Base-by-base conservation (phyloP, 2,888 invertebrate genomes). In the Lapara coniferarum region DNA sequence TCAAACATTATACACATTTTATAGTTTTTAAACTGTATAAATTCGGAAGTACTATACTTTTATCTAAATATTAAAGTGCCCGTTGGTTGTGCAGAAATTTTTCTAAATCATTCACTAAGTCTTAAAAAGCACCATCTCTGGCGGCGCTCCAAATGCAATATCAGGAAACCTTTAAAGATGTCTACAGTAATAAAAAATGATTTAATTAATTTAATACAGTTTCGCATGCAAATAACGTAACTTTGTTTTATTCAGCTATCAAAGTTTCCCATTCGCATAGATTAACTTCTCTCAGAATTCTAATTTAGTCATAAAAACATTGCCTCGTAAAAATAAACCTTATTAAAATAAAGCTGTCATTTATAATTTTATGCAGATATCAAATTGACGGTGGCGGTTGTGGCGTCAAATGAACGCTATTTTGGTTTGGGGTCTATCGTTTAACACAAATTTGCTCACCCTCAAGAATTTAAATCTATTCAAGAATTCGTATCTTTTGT, bases 361-460 rank as follows among this genome's bases (percentile, higher is more conserved):
- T 59, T 59, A 46, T 59, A 59, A 59, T 63, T 63, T 46, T 16
- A 46, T 63, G 59, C 16, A 46, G 16, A 16, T 19, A 63, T 63
- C 46, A 63, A 63, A 12, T 46, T 63, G 59, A 63, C 59, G 46
- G 57, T 63, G 59, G 10, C 16, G 46, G 19, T 63, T 63, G 19
- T 37, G 46, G 37, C 7, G 49, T 49, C 63, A 63, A 63, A 63
- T 63, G 63, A 63, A 49, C 63, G 46, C 13, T 46, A 49, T 63
- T 63, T 13, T 46, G 49, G 12, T 49, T 49, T 12, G 63, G 16
- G 49, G 12, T 19, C 19, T 19, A n/a, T 37, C 44, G 52, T 44
- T 25, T 25, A 2, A 13, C 13, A 19, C 56, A 19, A 56, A 56
- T 56, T 56, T 56, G 25, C 25, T 56, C 16, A 12, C 12, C 19